These are phyloP conservation scores for Eupithecia insigniata DNA, from an alignment of 2,888 invertebrate species.

Conservation along the genomic window DNA sequence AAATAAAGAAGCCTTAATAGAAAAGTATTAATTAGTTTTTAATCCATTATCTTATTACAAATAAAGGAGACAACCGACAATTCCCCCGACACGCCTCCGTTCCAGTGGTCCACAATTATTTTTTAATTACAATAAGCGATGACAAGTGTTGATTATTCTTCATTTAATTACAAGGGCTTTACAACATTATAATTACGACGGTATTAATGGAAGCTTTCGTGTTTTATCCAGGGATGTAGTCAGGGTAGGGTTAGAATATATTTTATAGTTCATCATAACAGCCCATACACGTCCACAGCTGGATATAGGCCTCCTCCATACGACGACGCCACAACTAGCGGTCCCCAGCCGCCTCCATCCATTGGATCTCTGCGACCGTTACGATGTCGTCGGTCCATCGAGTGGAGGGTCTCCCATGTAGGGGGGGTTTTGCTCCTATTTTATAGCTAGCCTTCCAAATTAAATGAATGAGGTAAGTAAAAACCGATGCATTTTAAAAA, in stretches of 20 bases:
- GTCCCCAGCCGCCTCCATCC: too few relatives aligned
- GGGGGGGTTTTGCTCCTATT: too few relatives aligned
- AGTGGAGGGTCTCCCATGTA: too few relatives aligned
- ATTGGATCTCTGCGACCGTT: too few relatives aligned
- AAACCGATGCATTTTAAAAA: not conserved
- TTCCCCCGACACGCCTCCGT: conserved; percentile 31
- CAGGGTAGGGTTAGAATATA: not conserved
- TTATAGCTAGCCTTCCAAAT: not conserved
- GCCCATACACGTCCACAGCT: too few relatives aligned
- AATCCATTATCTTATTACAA: conserved; percentile 30
- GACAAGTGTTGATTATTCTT: conserved; percentile 63
- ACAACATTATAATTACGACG: conserved; percentile 58
- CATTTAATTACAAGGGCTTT: conserved; percentile 60
- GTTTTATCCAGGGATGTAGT: conserved; percentile 20
- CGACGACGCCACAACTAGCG: too few relatives aligned
- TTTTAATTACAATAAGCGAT: conserved; percentile 66
- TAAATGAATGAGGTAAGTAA: not conserved
- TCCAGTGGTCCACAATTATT: conserved; percentile 54
- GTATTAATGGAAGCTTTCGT: conserved; percentile 36
- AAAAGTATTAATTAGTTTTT: conserved; percentile 14
- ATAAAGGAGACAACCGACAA: conserved; percentile 26
- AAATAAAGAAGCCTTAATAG: conserved; percentile 9
- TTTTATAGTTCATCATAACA: too few relatives aligned
- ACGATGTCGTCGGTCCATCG: too few relatives aligned
- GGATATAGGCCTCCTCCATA: too few relatives aligned